These are phyloP conservation scores for Hypsopygia costalis DNA, from an alignment of 2,888 invertebrate genomes.

Conservation along the genomic window DNA sequence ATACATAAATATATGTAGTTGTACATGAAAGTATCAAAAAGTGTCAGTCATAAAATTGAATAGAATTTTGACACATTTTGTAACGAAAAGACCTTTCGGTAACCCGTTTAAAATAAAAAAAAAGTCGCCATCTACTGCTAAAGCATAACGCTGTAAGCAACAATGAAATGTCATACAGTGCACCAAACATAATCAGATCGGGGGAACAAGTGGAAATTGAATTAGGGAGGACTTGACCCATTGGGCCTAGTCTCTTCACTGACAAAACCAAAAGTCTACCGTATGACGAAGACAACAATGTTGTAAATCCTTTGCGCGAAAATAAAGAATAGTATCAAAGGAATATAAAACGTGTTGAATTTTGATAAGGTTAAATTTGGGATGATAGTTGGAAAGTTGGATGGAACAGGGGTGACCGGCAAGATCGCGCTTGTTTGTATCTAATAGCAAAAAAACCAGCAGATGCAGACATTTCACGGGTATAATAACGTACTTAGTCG, in stretches of 20 bases:
- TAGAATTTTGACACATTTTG: no score
- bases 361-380: conserved; percentile 15
- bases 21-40: no score
- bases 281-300: conserved; percentile 16
- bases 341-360: conserved; percentile 4
- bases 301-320: conserved; percentile 16
- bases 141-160: conserved; percentile 34
- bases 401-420: conserved; percentile 45
- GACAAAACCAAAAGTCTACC: conserved; percentile 14
- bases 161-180: conserved; percentile 48
- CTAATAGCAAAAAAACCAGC: conserved; percentile 77
- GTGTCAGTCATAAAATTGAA: no score
- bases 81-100: not conserved
- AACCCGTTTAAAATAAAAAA: conserved; percentile 13
- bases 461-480: conserved; percentile 78
- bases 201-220: conserved; percentile 67
- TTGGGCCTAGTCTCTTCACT: conserved; percentile 24
- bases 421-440: conserved; percentile 74
- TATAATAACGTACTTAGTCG: conserved; percentile 76
- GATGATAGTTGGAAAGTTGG: conserved; percentile 13
- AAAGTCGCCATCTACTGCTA: conserved; percentile 24
- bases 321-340: not conserved
- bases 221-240: conserved; percentile 70
- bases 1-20: no score
- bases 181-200: conserved; percentile 68